Base-by-base conservation (phyloP, 2,888 invertebrate genomes). In the Melipona bicolor region DNA sequence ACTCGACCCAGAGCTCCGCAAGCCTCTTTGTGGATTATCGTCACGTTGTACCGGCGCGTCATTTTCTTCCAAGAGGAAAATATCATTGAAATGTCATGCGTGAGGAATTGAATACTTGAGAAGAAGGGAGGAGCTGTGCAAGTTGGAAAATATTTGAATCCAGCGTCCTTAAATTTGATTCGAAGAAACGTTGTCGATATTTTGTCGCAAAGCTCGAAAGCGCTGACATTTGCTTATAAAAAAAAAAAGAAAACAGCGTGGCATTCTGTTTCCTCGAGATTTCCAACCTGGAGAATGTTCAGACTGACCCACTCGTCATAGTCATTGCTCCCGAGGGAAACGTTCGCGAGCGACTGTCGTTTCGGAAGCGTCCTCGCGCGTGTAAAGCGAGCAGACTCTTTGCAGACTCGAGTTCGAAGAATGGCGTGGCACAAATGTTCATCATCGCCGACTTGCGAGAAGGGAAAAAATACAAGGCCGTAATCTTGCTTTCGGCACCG, bases 381-480 rank as follows among this genome's bases (percentile, higher is more conserved):
- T 52, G 77, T 56, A 68, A 61, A 68, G 64, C 73, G 68, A 75
- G 74, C 87, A 70, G 85, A 69, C 56, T 68, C 77, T 73, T 75
- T 54, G 52, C 73, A n/a, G n/a, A 52, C 64, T 70, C 75, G 32
- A 65, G 49, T 73, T 67, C 69, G 76, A 84, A 81, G 85, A 83
- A 81, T 77, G 71, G 83, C 83, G 83, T 79, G 86, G 88, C 85
- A 88, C 84, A 86, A 90, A 90, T 91, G 89, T 91, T 91, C 91
- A 89, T 91, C 91, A 90, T 90, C 86, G 89, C 85, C 50, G 77
- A 80, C 69, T 82, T 72, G 67, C 75, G 74, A 74, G 43, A 77
- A 77, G 62, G 76, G 81, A 89, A 87, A 90, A 91, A 87, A 90
- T 91, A 87, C 88, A 88, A 89, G 87, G 89, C 89, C 87, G 89